Conservation (phyloP, 2,888 invertebrate genomes). For the Nomada ruficornis region DNA sequence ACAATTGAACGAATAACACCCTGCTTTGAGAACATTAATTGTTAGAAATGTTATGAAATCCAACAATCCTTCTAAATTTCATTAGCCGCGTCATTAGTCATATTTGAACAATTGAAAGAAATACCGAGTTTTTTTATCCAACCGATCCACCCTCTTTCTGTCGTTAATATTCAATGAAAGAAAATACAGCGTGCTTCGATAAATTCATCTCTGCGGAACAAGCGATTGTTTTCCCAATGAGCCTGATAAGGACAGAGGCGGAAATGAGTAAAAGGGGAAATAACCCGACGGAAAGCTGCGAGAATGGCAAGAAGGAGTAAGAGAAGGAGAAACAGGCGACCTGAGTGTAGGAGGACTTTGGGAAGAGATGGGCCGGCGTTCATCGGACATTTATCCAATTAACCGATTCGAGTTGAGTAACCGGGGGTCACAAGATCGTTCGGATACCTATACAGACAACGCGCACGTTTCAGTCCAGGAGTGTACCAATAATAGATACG, state of each 20-base stretch:
- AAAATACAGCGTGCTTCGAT: constrained; percentile 73
- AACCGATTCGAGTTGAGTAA: constrained; percentile 80
- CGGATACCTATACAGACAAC: constrained; percentile 63
- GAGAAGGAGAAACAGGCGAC: constrained; percentile 70
- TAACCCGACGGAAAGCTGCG: constrained; percentile 61
- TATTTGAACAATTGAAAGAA: constrained; percentile 1
- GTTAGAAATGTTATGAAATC: not conserved
- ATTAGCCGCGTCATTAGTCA: not conserved
- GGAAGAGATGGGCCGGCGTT: constrained; percentile 74
- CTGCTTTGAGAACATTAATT: not conserved
- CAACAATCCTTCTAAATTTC: not conserved
- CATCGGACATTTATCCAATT: constrained; percentile 84
- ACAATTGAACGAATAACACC: not conserved
- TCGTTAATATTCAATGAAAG: constrained; percentile 36
- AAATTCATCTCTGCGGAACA: constrained; percentile 77
- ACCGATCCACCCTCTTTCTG: constrained; percentile 6
- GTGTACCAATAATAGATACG: constrained; percentile 53
- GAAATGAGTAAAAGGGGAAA: constrained; percentile 76
- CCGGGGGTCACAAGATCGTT: constrained; percentile 74
- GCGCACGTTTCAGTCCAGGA: constrained; percentile 53
- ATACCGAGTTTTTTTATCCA: constrained; percentile 12
- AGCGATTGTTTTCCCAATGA: constrained; percentile 79
- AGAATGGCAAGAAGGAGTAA: constrained; percentile 66
- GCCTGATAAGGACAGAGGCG: constrained; percentile 78
- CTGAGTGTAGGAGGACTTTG: constrained; percentile 61